Evolutionary conservation across 1,140 invertebrate genomes (phyloP), one percentile per base, ranked within the genome.

Genomic region (Drosophila tropicalis): DNA sequence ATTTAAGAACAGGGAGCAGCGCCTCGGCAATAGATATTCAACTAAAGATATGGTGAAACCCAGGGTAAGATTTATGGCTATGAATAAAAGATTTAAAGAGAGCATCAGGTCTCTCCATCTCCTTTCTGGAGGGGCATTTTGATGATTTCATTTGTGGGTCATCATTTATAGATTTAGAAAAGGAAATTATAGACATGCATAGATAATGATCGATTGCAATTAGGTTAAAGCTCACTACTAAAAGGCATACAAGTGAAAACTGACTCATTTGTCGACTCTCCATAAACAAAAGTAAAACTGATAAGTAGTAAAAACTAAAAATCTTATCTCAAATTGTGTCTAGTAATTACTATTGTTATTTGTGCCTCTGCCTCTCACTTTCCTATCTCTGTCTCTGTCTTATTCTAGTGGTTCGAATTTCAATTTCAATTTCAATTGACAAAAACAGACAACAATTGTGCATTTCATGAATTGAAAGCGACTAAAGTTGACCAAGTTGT

Each of bases 381-480:
- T 51, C 47, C 29, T 55, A 51, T 64, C 29, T 64, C 51, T 68
- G 36, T 71, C 67, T 57, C 75, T 67, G 58, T 73, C 44, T 44
- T 40, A 44, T 57, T 69, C 62, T 72, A 15, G 54, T 65, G 41
- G 12, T 56, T 60, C 13, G 19, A 29, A 22, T 10, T 12, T 13
- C 40, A 17, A 44, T 47, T 62, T 13, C 61, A 62, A 32, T 62
- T 60, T 29, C 66, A 70, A 78, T 77, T 73, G 73, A 69, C 68
- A 73, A 73, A 69, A 40, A 67, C 57, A 70, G 76, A 87, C 83
- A 87, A 77, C 83, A 82, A 87, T 87, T 87, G 83, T 87, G 76
- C 79, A 87, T 87, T 87, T 87, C 83, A 87, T 89, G 84, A 87
- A 87, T 87, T 80, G 80, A 67, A 89, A 76, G 63, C 69, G 61